Evolutionary conservation across 2,888 invertebrate species (phyloP), one percentile per base, ranked within the genome.

Genomic region (Eilema griseolum): DNA sequence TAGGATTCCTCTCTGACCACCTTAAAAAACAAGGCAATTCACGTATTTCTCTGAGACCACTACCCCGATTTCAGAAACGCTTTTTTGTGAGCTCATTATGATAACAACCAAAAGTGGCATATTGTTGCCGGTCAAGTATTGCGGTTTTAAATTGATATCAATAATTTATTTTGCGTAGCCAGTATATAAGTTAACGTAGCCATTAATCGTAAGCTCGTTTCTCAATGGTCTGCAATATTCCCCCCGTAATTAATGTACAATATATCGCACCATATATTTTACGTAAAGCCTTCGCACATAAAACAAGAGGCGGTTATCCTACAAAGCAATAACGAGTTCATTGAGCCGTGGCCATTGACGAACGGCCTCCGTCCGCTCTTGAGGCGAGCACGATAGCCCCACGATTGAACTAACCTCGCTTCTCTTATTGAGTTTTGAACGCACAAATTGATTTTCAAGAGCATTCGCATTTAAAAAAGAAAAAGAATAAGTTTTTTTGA

Each of bases 321-420:
- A 62, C 65, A 68, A 70, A 70, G 81, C 81, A 86, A 85, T 85
- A 85, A 81, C 76, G 37, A 70, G 85, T 77, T 86, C 85, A 87
- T 78, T 87, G 84, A 85, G 75, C 83, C 77, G 82, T 80, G 84
- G 83, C 71, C 74, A 76, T 76, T 83, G 85, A 84, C 77, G 78
- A 78, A 80, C 80, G 76, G 74, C 70, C 69, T 33, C 59, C 24
- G 24, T 33, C 59, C 57, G 20, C 79, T 77, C 70, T 73, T 37
- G 67, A 69, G 69, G 73, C 72, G 66, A 62, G 70, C 61, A 61
- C 33, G 69, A 78, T 72, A 76, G 75, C 66, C 67, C 62, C n/a
- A 24, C 63, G 37, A 60, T 77, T 71, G 60, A 77, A 73, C 69
- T 68, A 67, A 65, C 73, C 71, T 66, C 67, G 56, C 61, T 63